Base-by-base conservation (phyloP, 2,113 vertebrate species). In the Lota lota region DNA sequence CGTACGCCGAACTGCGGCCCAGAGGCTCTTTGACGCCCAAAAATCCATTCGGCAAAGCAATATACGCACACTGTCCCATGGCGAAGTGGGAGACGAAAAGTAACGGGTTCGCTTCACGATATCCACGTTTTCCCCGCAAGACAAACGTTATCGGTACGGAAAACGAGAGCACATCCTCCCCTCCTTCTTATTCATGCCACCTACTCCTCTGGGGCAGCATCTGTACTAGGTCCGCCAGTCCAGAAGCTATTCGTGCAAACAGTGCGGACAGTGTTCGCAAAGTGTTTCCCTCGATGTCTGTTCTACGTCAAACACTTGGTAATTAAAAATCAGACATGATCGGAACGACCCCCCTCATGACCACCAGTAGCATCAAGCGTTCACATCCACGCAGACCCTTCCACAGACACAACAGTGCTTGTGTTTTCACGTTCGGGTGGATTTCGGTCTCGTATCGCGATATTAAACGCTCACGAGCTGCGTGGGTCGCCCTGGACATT, bases 391-490 rank as follows among this genome's bases (percentile, higher is more conserved):
- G 86, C 74, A 62, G 74, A 75, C 58, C 40, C 53, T 61, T 47
- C 69, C 69, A 68, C 73, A 79, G 63, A 75, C 80, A 75, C 78
- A 72, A 79, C 78, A 64, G 63, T 14, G 63, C 62, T 20, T 33
- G 57, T 40, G 64, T 77, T 17, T 72, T 88, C 83, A 10, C 87
- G 81, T 78, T 68, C 59, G 0, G 28, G 24, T 71, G 64, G 68
- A 51, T 3, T 19, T n/a, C 22, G 22, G 5, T 84, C 65, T 70
- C 68, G 69, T 91, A 85, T 91, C 91, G 92, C 90, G 92, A 91
- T 79, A 90, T 50, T 67, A 5, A 47, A 47, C 40, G 10, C 40
- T 14, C 40, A 47, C 40, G 10, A 47, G 40, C 40, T 47, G 40
- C 40, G 10, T 47, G 40, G 40, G 40, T 47, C 40, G 11, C 40